Base-by-base conservation (phyloP, 2,797 vertebrate species). In the Columba guinea region DNA sequence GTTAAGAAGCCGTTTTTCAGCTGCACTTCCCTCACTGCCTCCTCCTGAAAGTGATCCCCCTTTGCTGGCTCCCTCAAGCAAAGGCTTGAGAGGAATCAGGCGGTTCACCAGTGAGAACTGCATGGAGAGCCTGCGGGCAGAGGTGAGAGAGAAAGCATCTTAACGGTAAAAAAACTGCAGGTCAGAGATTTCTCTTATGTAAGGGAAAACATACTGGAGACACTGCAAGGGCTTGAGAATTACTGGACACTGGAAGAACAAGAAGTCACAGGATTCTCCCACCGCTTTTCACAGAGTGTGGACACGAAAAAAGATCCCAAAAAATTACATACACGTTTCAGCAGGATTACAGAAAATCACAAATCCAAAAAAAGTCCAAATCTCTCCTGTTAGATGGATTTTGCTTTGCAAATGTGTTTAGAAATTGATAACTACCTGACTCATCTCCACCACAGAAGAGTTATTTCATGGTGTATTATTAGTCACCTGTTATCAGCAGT, bases 351-450 rank as follows among this genome's bases (percentile, higher is more conserved):
- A 93, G 17, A 32, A 90, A 95, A 68, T 1, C 13, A 22, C n/a
- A 81, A 52, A 84, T 37, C 18, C 13, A 77, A 77, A 79, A 92
- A 64, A n/a, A 26, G 67, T 90, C 44, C 22, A 74, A 74, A 70
- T 3, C 41, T 56, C 24, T 41, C n/a, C 56, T 68, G 5, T 77
- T 65, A 87, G 37, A 80, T 26, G 8, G 51, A 92, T 85, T 92
- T 87, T 94, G 41, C 64, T 94, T 89, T 80, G 53, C 53, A 92
- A 95, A 75, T 49, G 24, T 81, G 58, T 85, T 87, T 83, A 90
- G 78, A 95, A 96, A 83, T 73, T 62, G 78, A 3, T 77, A 95
- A 94, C 84, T 59, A 71, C 64, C 90, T 94, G 93, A 90, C 86
- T 91, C 88, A 93, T 87, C 60, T 35, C 16, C 32, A 94, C 21